phyloP scores from a whole-genome alignment of 2,113 vertebrate genomes.

The Redunca redunca region DNA sequence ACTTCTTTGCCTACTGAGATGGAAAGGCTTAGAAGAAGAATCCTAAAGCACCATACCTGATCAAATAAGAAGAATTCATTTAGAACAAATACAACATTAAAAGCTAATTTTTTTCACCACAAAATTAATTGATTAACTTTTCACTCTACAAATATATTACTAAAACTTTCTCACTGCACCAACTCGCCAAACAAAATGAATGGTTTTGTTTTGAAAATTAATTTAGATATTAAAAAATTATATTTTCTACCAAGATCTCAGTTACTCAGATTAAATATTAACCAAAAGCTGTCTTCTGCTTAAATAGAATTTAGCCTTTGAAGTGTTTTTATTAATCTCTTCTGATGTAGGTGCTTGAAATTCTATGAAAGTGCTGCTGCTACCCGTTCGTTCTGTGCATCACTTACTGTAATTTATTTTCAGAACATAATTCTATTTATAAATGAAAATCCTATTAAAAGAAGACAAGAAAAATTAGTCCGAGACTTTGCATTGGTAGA shows the following conservation, averaged over 20 bases:
- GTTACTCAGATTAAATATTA: slow-evolving; percentile 94
- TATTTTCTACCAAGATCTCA: slow-evolving; percentile 93
- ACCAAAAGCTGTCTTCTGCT: slow-evolving; percentile 88
- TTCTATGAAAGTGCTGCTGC: slow-evolving; percentile 85
- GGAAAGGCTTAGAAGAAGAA: slow-evolving; percentile 51
- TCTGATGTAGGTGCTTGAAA: slow-evolving; percentile 88
- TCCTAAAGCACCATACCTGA: slow-evolving; percentile 70
- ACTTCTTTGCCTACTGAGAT: neutral
- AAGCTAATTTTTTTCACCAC: slow-evolving; percentile 75
- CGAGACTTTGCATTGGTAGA: slow-evolving; percentile 92
- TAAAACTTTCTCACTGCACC: slow-evolving; percentile 85
- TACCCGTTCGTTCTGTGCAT: slow-evolving; percentile 88
- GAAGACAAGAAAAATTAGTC: slow-evolving; percentile 99
- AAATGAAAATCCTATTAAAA: slow-evolving; percentile 99
- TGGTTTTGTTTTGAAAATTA: slow-evolving; percentile 91
- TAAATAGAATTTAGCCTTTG: slow-evolving; percentile 92
- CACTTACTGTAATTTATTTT: slow-evolving; percentile 99
- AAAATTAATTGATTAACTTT: slow-evolving; percentile 84
- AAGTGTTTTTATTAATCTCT: slow-evolving; percentile 93
- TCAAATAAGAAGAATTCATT: slow-evolving; percentile 81
- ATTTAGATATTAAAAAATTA: slow-evolving; percentile 93
- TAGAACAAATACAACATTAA: slow-evolving; percentile 83
- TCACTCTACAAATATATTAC: slow-evolving; percentile 82
- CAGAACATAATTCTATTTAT: slow-evolving; percentile 99
- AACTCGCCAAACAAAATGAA: slow-evolving; percentile 88